Base-by-base conservation (phyloP, 2,888 invertebrate species). In the Caenorhabditis sp. region DNA sequence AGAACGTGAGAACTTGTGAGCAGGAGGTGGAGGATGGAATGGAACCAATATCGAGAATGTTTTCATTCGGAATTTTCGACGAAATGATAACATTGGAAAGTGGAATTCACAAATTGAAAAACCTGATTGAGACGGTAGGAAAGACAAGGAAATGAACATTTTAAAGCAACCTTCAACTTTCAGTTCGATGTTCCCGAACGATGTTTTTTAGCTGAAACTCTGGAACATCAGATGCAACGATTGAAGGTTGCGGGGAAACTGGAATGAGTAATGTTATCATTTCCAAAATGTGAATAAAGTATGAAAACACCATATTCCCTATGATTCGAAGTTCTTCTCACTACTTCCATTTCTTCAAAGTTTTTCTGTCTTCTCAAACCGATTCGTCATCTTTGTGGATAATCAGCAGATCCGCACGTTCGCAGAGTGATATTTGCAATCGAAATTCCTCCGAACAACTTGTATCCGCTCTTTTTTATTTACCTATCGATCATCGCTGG, bases 381-480 rank as follows among this genome's bases (percentile, higher is more conserved):
- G 32, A 4, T 32, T 4, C 32, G 5, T 9, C 32, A 32, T 9
- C 4, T 9, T 4, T 32, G 32, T 32, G 9, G 32, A 40, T 13
- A 13, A 11, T 40, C 13, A 8, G 13, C 40, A 13, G 40, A 40
- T 40, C 40, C 11, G 40, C 40, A 40, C 40, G 40, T 40, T 40
- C 40, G 2, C 40, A 13, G 13, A 40, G 40, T 3, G 47, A 47
- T 47, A 20, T 47, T 47, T 47, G 47, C 47, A 1, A 18, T 18
- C 20, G 47, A 20, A 47, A 20, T 47, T 47, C 18, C 47, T 47
- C 18, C n/a, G 47, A 47, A 47, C 47, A 47, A 47, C 47, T 47
- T 47, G 47, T 47, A 47, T 47, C 47, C 47, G 47, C 47, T 47
- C 47, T 47, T 47, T 47, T 47, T 47, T 47, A 47, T 47, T 47